These are phyloP conservation scores for Hemitrygon akajei DNA, from an alignment of 2,797 vertebrate species.

Conservation along the genomic window DNA sequence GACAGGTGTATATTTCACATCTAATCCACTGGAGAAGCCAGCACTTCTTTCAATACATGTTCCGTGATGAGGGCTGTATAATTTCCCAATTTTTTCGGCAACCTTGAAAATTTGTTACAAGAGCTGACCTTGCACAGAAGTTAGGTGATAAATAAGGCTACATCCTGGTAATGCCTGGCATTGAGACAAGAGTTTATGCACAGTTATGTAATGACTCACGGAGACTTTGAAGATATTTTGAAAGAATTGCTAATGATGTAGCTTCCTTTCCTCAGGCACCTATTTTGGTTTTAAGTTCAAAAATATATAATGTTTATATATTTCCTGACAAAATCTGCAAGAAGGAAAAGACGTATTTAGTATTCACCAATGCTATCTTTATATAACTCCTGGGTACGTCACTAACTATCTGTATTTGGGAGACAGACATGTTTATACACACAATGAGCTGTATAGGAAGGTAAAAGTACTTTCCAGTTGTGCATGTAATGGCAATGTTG, in stretches of 20 bases:
- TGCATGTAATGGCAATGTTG: neutral
- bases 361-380: neutral
- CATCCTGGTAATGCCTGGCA: neutral
- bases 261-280: neutral
- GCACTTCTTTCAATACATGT: neutral
- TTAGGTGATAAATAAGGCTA: neutral
- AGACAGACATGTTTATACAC: neutral
- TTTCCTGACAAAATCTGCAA: neutral
- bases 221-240: neutral
- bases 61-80: neutral
- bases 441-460: neutral
- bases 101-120: neutral
- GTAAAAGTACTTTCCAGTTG: neutral
- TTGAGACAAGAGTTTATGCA: neutral
- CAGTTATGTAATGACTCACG: conserved; percentile 1
- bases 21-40: neutral
- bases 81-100: conserved; percentile 4
- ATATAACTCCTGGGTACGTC: neutral
- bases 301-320: neutral
- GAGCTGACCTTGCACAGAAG: neutral
- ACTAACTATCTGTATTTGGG: neutral
- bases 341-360: neutral
- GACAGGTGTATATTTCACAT: neutral
- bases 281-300: neutral
- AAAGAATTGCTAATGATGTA: neutral